These are phyloP conservation scores for Orchesellides sinensis DNA, from an alignment of 2,888 invertebrate species.

Conservation along the genomic window DNA sequence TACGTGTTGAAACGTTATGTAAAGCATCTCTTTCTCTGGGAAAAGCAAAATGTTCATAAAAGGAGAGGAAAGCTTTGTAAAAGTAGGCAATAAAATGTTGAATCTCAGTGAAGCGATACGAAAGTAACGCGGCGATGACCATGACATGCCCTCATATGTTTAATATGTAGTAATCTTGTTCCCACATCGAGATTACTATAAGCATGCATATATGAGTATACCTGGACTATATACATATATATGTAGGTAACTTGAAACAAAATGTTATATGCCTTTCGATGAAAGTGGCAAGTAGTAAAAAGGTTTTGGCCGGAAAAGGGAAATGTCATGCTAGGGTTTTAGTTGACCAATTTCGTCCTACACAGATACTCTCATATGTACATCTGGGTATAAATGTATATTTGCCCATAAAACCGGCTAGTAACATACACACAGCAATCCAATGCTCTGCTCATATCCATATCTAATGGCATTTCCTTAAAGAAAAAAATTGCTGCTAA, in stretches of 20 bases:
- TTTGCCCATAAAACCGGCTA: too few relatives aligned
- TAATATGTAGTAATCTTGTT: slow-evolving; percentile 7
- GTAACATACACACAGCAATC: background rate
- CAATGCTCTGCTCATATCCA: background rate
- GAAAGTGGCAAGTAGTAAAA: slow-evolving; percentile 1
- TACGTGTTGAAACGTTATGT: slow-evolving; percentile 12
- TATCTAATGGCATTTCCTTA: background rate
- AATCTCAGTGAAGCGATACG: slow-evolving; percentile 5
- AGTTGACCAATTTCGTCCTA: background rate
- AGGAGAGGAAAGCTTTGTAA: slow-evolving; percentile 7
- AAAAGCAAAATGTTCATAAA: slow-evolving; percentile 22
- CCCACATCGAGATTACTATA: background rate
- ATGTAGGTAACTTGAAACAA: background rate
- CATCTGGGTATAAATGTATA: too few relatives aligned
- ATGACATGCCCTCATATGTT: background rate
- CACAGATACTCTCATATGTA: too few relatives aligned
- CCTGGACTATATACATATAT: background rate
- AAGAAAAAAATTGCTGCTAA: background rate
- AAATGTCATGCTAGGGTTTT: slow-evolving; percentile 37
- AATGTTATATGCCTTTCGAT: background rate
- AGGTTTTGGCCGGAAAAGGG: slow-evolving; percentile 34
- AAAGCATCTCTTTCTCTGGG: slow-evolving; percentile 3
- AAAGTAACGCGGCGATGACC: background rate
- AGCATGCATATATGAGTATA: background rate
- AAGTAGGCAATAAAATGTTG: slow-evolving; percentile 16